A percentile compares a stretch with the other conserved stretches of the same genome.
phyloP scores from a whole-genome alignment of 2,888 invertebrate genomes.

The Hymenopus coronatus region DNA sequence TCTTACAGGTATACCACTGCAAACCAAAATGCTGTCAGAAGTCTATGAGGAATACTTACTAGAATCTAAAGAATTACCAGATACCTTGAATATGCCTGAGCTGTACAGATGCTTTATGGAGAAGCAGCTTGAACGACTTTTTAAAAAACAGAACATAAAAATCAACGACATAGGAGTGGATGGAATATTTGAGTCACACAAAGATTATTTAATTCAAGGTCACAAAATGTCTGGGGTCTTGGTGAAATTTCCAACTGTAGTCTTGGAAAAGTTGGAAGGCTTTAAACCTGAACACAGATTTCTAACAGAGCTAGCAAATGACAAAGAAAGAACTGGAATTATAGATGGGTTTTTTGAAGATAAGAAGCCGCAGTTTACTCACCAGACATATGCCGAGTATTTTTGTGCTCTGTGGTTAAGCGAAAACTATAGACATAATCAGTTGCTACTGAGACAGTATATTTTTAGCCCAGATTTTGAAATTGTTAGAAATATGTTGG shows the following conservation, averaged over 20 bases:
- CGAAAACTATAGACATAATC: neutral
- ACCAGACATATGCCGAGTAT: constrained; percentile 18
- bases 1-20: constrained; percentile 15
- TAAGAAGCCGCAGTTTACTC: neutral
- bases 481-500: neutral
- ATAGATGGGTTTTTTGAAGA: neutral
- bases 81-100: neutral
- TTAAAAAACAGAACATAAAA: neutral
- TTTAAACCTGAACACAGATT: neutral
- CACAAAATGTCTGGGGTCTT: neutral
- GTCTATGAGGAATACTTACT: neutral
- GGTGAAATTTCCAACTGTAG: neutral
- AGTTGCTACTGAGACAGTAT: neutral
- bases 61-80: neutral
- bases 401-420: neutral
- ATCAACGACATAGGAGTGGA: neutral
- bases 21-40: constrained; percentile 16
- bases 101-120: neutral
- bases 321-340: constrained; percentile 10
- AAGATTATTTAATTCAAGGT: neutral
- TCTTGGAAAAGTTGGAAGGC: neutral
- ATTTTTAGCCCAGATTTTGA: neutral
- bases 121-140: neutral
- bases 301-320: neutral
- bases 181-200: neutral